These are phyloP conservation scores for Lanistes nyassanus DNA, from an alignment of 1,140 invertebrate species.

Conservation along the genomic window DNA sequence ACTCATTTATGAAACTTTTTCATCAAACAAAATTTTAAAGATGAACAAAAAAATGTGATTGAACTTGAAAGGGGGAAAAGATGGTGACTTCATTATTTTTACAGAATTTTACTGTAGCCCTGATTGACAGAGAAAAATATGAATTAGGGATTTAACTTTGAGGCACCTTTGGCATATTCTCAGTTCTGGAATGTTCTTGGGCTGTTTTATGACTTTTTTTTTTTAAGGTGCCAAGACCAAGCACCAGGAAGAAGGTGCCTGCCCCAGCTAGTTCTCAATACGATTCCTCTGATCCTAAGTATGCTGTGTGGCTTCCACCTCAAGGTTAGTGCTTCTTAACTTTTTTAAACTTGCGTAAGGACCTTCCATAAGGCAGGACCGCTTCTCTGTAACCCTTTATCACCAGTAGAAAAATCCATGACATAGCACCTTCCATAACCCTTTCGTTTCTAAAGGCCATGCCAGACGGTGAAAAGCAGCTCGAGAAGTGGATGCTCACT, in stretches of 20 bases:
- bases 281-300: conserved; percentile 72
- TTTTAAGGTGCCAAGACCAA: background rate
- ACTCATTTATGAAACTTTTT: too few species aligned
- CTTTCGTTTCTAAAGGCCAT: background rate
- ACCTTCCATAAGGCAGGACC: background rate
- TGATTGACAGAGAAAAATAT: too few species aligned
- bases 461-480: too few species aligned
- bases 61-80: too few species aligned
- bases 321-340: conserved; percentile 46
- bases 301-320: conserved; percentile 83
- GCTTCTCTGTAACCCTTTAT: background rate
- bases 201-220: background rate
- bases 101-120: too few species aligned
- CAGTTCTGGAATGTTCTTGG: too few species aligned
- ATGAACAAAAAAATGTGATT: too few species aligned
- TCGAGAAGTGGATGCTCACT: too few species aligned
- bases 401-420: background rate
- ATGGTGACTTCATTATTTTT: too few species aligned
- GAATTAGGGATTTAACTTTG: too few species aligned
- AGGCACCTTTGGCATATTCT: too few species aligned
- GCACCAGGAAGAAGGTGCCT: conserved; percentile 12
- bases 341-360: background rate
- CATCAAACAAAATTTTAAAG: too few species aligned
- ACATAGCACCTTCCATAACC: background rate
- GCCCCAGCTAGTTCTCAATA: conserved; percentile 57